phyloP scores from a whole-genome alignment of 2,888 invertebrate genomes.

The Agrypnus murinus region DNA sequence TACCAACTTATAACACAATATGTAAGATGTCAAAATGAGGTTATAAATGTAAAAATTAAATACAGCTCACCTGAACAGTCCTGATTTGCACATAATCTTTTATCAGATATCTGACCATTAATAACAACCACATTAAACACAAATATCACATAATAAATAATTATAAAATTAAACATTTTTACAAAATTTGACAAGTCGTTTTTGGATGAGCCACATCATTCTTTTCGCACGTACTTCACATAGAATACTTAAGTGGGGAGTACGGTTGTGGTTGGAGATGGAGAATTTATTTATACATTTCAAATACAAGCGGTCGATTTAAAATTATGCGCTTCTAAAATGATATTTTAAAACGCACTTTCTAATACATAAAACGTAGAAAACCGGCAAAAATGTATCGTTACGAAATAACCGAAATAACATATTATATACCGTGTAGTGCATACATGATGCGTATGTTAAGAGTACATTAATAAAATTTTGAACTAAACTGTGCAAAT shows the following conservation, averaged over 20 bases:
- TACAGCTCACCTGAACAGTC: conserved; percentile 79
- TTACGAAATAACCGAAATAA: no score
- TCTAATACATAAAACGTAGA: no score
- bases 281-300: conserved; percentile 16
- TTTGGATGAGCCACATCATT: conserved; percentile 61
- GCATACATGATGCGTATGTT: no score
- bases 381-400: no score
- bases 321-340: no score
- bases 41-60: conserved; percentile 64
- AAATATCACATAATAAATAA: conserved; percentile 67
- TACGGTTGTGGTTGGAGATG: no score
- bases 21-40: conserved; percentile 44
- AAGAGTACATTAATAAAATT: no score
- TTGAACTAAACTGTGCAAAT: no score
- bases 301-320: conserved; percentile 11
- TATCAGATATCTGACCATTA: conserved; percentile 76
- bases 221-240: conserved; percentile 43
- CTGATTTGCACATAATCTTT: conserved; percentile 81
- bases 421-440: no score
- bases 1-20: conserved; percentile 47
- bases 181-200: conserved; percentile 65
- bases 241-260: conserved; percentile 15
- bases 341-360: no score
- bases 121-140: conserved; percentile 62
- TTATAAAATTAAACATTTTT: conserved; percentile 69